These are phyloP conservation scores for Clarias fuscus DNA, from an alignment of 2,797 vertebrate genomes.

Conservation along the genomic window DNA sequence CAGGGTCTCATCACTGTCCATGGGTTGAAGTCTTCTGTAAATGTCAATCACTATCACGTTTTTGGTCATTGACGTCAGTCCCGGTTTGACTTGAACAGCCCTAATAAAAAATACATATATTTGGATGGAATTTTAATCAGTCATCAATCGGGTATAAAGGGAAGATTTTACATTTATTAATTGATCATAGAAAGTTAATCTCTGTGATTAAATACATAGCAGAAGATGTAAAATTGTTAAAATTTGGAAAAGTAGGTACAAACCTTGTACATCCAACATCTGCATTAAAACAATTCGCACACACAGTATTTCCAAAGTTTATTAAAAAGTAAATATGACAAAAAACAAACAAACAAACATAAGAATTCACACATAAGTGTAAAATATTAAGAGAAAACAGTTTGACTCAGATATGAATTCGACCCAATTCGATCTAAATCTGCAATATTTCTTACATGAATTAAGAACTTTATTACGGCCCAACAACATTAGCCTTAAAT, in stretches of 20 bases:
- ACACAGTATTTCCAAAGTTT: not conserved
- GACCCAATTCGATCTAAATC: not conserved
- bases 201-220: not conserved
- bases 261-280: not conserved
- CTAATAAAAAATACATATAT: too few species aligned
- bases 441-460: not conserved
- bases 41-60: too few species aligned
- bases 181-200: not conserved
- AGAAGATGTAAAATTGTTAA: not conserved
- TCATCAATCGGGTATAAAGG: not conserved
- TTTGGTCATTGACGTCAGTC: too few species aligned
- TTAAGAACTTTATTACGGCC: not conserved
- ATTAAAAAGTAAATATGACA: not conserved
- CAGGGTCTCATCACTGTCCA: too few species aligned
- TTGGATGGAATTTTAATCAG: not conserved
- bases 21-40: too few species aligned
- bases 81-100: too few species aligned
- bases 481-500: not conserved
- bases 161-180: not conserved
- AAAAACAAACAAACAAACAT: not conserved
- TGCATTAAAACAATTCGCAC: not conserved
- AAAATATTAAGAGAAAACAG: not conserved
- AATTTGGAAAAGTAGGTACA: not conserved
- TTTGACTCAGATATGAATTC: not conserved
- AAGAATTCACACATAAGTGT: not conserved